Base-by-base conservation (phyloP, 2,888 invertebrate species). In the Cylindroiulus punctatus region DNA sequence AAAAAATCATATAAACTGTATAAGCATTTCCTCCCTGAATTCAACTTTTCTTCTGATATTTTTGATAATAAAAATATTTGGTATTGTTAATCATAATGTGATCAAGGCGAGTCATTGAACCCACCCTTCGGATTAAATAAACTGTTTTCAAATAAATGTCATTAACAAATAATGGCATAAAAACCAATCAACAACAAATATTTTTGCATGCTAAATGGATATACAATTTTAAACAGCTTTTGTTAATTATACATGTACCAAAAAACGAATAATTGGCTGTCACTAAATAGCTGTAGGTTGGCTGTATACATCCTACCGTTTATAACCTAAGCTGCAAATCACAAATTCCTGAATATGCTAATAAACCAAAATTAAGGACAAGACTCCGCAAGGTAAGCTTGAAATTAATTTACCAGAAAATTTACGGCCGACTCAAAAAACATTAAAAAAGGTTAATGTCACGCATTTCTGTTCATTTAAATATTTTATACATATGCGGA, bases 381-480 rank as follows among this genome's bases (percentile, higher is more conserved):
- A 76, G 30, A 17, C 76, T 30, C 10, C 8, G 14, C 76, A 30
- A 76, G 12, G 14, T 7, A 76, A 76, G 76, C 76, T 22, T 76
- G 76, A 76, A 76, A 26, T 76, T 76, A 76, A 76, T 76, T 76
- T 65, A 65, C 26, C 30, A 30, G 14, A 1, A 12, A 76, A 76
- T 76, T 76, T 76, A 76, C 22, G 76, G 30, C 14, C 76, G 30
- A 22, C 17, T 76, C 14, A 76, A 76, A n/a, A 76, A 26, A 30
- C 22, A 76, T 76, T 76, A 76, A 76, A 76, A 65, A 76, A 17
- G 17, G 76, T 30, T 76, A 76, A 76, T 76, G 76, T 76, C 76
- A 76, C 76, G 76, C 76, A 76, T 14, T 76, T 76, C 12, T 14
- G 30, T 14, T 76, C 30, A 30, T 76, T 76, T 76, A 76, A 76